Base-by-base conservation (phyloP, 2,113 vertebrate species). In the Benitochromis conjunctus region DNA sequence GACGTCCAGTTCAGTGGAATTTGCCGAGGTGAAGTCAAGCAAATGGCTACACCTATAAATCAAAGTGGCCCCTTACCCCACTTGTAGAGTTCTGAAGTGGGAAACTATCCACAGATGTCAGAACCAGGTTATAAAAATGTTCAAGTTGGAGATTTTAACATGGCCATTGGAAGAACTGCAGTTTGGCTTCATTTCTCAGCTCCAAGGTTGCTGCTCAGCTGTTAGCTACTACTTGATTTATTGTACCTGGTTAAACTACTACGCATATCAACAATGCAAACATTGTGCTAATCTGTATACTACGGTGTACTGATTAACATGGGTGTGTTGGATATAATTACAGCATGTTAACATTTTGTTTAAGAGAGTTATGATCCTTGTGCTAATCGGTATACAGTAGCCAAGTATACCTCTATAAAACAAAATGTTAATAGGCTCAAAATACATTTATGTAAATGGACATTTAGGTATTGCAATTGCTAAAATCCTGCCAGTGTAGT, bases 211-310 rank as follows among this genome's bases (percentile, higher is more conserved):
- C 62, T 21, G n/a, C 36, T 69, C 36, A 13, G 64, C 4, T 6
- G 64, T 69, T 12, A 43, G 64, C 62, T 66, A 41, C 6, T 41
- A n/a, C 36, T 41, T 66, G 34, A 66, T 41, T 66, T 66, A 0
- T 24, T 41, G n/a, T 0, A 14, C 36, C 36, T 13, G 60, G 34
- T 64, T 64, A 64, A 64, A 64, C 60, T 66, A 66, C 34, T 66
- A 21, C 0, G 4, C 0, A 41, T 66, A 41, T 14, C 36, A 66
- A 41, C 36, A 13, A 66, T 41, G 36, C 19, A 66, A 8, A 66
- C 0, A 8, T 66, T 41, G 36, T 66, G 62, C 62, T 14, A 66
- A 66, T 66, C 62, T 36, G 58, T 62, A 1, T 62, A 62, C 58
- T 62, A 9, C 1, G 31, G 31, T 36, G 58, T 62, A n/a, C 31